Base-by-base conservation (phyloP, 2,888 invertebrate species). In the Anorthoa munda region DNA sequence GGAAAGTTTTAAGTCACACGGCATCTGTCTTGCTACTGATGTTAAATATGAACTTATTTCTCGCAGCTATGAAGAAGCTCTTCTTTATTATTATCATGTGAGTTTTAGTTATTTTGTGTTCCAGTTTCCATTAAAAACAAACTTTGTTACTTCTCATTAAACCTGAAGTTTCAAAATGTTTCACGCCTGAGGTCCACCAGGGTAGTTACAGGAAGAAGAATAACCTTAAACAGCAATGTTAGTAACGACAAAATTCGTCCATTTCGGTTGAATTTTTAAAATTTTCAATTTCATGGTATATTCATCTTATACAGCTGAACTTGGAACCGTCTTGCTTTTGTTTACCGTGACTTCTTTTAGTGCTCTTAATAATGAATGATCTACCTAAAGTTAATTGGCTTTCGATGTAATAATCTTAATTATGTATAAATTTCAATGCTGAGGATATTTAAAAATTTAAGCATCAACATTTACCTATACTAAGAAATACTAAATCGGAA, bases 221-320 rank as follows among this genome's bases (percentile, higher is more conserved):
- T 46, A 61, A 56, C 50, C 59, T 51, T 65, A 72, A 72, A 79
- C 60, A 51, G 50, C 18, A 5, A 31, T 0, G 26, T 9, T 11
- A 46, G n/a, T 51, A 31, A 46, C 60, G 55, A 23, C n/a, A 60
- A 71, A 60, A 50, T 65, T 59, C 23, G 11, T n/a, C 26, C 11
- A 21, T 5, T 50, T 39, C n/a, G 21, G 26, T 55, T 71, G 53
- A 71, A 65, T 31, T 60, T 70, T 78, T 71, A 58, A 50, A 53
- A 39, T 69, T 58, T 58, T 64, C 50, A 59, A 48, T 61, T 4
- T 39, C n/a, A 5, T 72, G 21, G 12, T 66, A 79, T 56, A 77
- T 77, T 79, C 51, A 77, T 61, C 23, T 23, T 31, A 53, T 59
- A 46, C 39, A 15, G 7, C 18, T 26, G 13, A 63, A 69, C 45